phyloP scores from a whole-genome alignment of 2,888 invertebrate genomes.

The Terebella lapidaria region DNA sequence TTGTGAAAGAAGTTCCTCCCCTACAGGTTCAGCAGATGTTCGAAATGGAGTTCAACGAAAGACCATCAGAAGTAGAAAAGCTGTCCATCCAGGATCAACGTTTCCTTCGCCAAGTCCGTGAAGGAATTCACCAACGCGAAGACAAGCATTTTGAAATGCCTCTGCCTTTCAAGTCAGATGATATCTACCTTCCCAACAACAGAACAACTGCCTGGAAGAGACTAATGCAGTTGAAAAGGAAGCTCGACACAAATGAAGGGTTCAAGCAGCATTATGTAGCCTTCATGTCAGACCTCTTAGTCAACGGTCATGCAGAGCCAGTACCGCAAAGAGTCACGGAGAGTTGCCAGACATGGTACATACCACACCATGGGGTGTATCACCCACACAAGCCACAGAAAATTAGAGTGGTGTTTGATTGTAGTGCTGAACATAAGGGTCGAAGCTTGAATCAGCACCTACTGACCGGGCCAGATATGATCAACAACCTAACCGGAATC shows the following conservation, averaged over 20 bases:
- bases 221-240: background rate
- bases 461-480: background rate
- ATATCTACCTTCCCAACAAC: background rate
- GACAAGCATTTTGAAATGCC: background rate
- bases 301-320: background rate
- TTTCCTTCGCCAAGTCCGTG: background rate
- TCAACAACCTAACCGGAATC: background rate
- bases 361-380: slow-evolving; percentile 2
- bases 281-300: background rate
- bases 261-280: background rate
- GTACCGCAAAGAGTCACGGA: background rate
- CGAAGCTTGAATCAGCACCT: background rate
- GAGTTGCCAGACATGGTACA: background rate
- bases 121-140: background rate
- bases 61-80: background rate
- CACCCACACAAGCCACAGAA: background rate
- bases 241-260: background rate
- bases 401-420: slow-evolving; percentile 2
- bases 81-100: background rate
- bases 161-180: background rate
- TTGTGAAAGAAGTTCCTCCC: background rate
- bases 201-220: background rate
- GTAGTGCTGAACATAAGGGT: background rate
- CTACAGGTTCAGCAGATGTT: background rate
- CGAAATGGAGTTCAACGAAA: background rate